A percentile compares a stretch with the other conserved stretches of the same genome.
These are phyloP conservation scores for Andricus quercusramuli DNA, from an alignment of 2,888 invertebrate genomes.

Conservation along the genomic window DNA sequence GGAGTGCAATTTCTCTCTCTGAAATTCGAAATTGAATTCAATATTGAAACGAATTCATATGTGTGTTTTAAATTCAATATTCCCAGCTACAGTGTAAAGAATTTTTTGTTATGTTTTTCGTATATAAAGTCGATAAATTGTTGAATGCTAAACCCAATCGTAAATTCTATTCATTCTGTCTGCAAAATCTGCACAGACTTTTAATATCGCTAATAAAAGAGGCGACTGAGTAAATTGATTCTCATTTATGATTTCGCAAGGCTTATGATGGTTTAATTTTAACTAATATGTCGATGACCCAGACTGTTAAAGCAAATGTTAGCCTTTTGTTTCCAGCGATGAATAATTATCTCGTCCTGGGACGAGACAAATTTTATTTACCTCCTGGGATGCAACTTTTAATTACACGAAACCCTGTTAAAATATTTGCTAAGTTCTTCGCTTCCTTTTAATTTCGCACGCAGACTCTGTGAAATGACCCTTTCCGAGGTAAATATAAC, in stretches of 20 bases:
- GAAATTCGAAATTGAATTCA: slow-evolving; percentile 31
- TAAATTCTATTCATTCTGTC: slow-evolving; percentile 12
- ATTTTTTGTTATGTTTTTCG: background rate
- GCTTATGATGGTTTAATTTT: background rate
- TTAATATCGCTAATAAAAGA: background rate
- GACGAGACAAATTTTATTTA: slow-evolving; percentile 36
- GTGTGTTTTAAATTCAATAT: slow-evolving; percentile 26
- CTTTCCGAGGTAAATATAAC: background rate
- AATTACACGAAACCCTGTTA: slow-evolving; percentile 31
- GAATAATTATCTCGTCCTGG: slow-evolving; percentile 24
- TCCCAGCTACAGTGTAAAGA: background rate
- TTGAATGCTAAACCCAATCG: background rate
- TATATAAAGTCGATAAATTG: slow-evolving; percentile 1
- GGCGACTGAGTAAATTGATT: background rate
- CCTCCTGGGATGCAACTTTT: background rate
- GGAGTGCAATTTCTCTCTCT: slow-evolving; percentile 7
- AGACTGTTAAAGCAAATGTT: background rate
- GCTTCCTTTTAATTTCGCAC: slow-evolving; percentile 22
- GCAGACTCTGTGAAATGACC: background rate
- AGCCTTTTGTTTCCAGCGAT: background rate
- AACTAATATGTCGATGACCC: slow-evolving; percentile 17
- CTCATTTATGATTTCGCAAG: background rate
- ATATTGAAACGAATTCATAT: slow-evolving; percentile 21
- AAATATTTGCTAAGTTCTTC: slow-evolving; percentile 36
- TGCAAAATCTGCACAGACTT: background rate